Evolutionary conservation across 1,140 invertebrate genomes (phyloP), one percentile per base, ranked within the genome.

Genomic region (Nautilus pompilius): DNA sequence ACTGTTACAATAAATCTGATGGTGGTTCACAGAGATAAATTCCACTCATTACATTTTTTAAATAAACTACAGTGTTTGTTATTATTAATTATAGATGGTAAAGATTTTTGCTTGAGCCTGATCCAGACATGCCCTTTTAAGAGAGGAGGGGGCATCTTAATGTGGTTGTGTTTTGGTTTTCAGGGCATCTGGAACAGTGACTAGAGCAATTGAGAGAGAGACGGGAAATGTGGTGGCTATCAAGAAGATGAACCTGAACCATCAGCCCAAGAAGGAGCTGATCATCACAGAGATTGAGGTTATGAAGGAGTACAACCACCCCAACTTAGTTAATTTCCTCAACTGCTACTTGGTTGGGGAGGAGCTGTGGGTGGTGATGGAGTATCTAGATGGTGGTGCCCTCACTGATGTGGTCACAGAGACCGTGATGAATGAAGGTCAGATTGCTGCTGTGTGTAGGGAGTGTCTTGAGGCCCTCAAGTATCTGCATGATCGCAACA

Each of bases 371-470:
- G 85, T 86, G 26, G 82, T 86, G 5, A 86, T 86, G 85, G 85
- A 86, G 68, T 86, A 82, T 66, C 67, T 86, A 8, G 85, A 86
- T 68, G 85, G 85, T 51, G 85, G 85, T 20, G 83, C 85, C 29
- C 74, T 86, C 17, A 86, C 85, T 0, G 85, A 86, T 69, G 85
- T 86, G 61, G 85, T 87, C 45, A 83, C 83, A 13, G 85, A 87
- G 68, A 86, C 86, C 2, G 80, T 86, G 41, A 80, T 87, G 75
- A 83, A 84, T 54, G 85, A 86, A 70, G 95, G 95, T 24, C 97
- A 99, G 83, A 99, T 99, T 67, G 96, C 97, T 0, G 95, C 96
- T 13, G 97, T 99, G 10, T 96, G 93, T 78, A 87, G 94, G 32
- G 84, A 85, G 93, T 98, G 77, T 53, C 83, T 99, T 53, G 93